Evolutionary conservation across 2,113 vertebrate species (phyloP).

Genomic region (Tragelaphus buxtoni): DNA sequence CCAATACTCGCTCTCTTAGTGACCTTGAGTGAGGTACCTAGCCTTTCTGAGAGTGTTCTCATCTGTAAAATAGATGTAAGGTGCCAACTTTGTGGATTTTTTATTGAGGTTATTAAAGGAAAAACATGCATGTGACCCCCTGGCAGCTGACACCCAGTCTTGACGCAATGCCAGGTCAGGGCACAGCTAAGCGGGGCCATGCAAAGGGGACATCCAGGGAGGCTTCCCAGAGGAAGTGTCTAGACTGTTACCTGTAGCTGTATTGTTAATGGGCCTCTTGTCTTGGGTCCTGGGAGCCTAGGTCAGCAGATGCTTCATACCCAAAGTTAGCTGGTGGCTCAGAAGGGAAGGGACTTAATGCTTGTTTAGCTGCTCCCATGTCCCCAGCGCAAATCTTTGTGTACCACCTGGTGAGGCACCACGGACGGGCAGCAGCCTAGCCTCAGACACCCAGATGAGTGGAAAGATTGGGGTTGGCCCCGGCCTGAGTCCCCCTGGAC

Average conservation of each 20-base stretch:
- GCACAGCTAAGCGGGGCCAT: not conserved
- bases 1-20: not conserved
- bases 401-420: not conserved
- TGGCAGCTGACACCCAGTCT: not conserved
- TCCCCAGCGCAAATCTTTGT: not conserved
- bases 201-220: not conserved
- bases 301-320: not conserved
- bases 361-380: not conserved
- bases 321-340: not conserved
- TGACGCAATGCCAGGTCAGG: not conserved
- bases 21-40: not conserved
- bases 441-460: not conserved
- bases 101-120: not conserved
- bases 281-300: not conserved
- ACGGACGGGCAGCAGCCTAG: not conserved
- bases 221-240: not conserved
- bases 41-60: not conserved
- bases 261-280: not conserved
- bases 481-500: rapidly evolving
- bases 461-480: not conserved
- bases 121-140: rapidly evolving
- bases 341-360: not conserved
- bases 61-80: not conserved
- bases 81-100: not conserved
- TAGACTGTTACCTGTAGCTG: too few species aligned